phyloP scores from a whole-genome alignment of 1,140 invertebrate genomes.

The Sitophilus oryzae region DNA sequence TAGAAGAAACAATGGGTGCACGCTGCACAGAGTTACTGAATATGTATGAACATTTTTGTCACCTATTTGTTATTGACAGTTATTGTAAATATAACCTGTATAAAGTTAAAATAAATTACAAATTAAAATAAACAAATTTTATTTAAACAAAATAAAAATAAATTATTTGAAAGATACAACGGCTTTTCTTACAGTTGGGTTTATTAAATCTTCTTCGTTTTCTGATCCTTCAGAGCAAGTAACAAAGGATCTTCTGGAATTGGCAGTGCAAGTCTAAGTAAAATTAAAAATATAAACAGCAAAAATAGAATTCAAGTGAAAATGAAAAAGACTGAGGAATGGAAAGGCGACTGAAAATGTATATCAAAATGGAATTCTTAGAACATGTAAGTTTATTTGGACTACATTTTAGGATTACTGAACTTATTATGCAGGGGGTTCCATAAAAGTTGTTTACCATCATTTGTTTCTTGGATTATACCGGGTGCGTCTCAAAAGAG shows the following conservation, averaged over 20 bases:
- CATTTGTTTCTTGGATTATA: no score
- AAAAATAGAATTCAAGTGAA: neutral
- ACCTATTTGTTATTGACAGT: constrained; percentile 3
- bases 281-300: constrained; percentile 2
- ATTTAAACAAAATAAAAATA: constrained; percentile 2
- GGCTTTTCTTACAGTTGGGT: neutral
- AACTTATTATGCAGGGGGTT: no score
- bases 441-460: no score
- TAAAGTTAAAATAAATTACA: neutral
- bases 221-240: constrained; percentile 3
- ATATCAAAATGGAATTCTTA: no score
- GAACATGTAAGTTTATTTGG: no score
- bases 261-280: neutral
- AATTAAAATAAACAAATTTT: neutral
- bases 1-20: neutral
- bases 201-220: neutral
- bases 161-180: neutral
- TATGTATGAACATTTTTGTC: neutral
- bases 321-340: no score
- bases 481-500: no score
- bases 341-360: no score
- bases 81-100: constrained; percentile 3
- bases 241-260: neutral
- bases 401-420: no score
- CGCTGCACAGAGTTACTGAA: neutral